Percentiles rank a stretch among this genome's conserved stretches.
These are phyloP conservation scores for Prenolepis imparis DNA, from an alignment of 2,888 invertebrate species.

Conservation along the genomic window DNA sequence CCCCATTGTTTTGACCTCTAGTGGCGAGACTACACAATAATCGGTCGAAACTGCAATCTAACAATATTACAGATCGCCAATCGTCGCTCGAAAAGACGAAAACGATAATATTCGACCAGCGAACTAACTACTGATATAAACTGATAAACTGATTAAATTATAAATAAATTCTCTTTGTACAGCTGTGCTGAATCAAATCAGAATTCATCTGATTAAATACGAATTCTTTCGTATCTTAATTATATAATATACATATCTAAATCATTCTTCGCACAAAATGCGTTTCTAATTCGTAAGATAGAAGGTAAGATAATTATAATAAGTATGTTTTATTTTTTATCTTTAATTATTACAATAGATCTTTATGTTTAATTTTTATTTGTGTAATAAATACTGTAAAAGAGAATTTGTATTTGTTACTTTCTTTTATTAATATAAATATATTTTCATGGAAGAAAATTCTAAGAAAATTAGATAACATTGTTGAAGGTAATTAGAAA, in stretches of 20 bases:
- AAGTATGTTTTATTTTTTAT: background rate
- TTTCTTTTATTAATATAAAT: background rate
- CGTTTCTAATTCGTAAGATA: background rate
- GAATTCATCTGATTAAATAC: background rate
- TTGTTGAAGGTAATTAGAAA: background rate
- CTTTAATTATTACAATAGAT: background rate
- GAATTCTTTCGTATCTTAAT: background rate
- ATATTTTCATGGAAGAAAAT: background rate
- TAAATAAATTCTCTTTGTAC: slow-evolving; percentile 24
- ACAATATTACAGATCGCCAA: slow-evolving; percentile 74
- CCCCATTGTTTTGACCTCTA: slow-evolving; percentile 69
- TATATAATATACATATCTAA: background rate
- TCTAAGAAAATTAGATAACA: background rate
- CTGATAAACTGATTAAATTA: slow-evolving; percentile 20
- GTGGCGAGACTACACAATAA: slow-evolving; percentile 48
- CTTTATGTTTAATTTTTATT: background rate
- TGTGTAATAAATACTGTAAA: background rate
- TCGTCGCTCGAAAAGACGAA: slow-evolving; percentile 64
- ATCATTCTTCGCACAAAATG: background rate
- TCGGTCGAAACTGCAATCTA: slow-evolving; percentile 71
- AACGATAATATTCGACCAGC: slow-evolving; percentile 48
- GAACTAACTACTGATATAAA: slow-evolving; percentile 16
- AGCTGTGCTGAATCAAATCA: background rate
- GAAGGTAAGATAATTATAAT: background rate
- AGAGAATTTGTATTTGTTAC: background rate